Evolutionary conservation across 2,888 invertebrate species (phyloP).

Genomic region (Amphiduros pacificus): DNA sequence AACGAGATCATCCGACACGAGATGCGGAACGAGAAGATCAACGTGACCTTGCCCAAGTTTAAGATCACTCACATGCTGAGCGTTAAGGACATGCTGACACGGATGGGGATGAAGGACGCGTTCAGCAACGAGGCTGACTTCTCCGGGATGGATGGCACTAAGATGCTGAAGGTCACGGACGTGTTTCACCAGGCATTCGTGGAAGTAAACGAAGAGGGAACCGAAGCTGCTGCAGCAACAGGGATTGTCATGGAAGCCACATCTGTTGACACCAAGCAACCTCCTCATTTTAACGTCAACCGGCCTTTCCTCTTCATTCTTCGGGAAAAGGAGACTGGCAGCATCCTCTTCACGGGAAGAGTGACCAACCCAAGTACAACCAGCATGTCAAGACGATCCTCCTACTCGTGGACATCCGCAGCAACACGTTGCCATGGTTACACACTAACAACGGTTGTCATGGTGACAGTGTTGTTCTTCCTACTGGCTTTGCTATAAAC

Average conservation of each 20-base stretch:
- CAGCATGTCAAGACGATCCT: too few relatives aligned
- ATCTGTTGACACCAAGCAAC: too few relatives aligned
- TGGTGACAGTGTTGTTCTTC: too few relatives aligned
- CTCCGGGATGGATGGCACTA: constrained; percentile 38
- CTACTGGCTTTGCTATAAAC: too few relatives aligned
- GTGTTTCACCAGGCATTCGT: constrained; percentile 52
- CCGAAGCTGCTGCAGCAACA: constrained; percentile 53
- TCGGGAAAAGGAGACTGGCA: constrained; percentile 18
- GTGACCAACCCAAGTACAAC: constrained; percentile 18
- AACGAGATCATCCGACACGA: too few relatives aligned
- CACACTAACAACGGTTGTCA: too few relatives aligned
- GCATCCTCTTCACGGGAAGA: constrained; percentile 30
- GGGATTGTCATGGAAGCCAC: too few relatives aligned
- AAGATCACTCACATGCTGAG: constrained; percentile 36
- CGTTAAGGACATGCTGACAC: constrained; percentile 32
- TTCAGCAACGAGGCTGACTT: constrained; percentile 42
- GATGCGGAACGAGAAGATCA: constrained; percentile 11
- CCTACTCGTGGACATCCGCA: too few relatives aligned
- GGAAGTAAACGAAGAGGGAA: constrained; percentile 54
- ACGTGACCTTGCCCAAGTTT: constrained; percentile 43
- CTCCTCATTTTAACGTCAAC: constrained; percentile 26
- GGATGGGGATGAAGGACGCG: constrained; percentile 43
- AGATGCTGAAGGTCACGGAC: constrained; percentile 36
- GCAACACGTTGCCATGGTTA: too few relatives aligned
- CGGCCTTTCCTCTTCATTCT: constrained; percentile 33